A percentile compares a stretch with the other conserved stretches of the same genome.
These are phyloP conservation scores for Geotrypetes seraphini DNA, from an alignment of 2,797 vertebrate species.

Conservation along the genomic window DNA sequence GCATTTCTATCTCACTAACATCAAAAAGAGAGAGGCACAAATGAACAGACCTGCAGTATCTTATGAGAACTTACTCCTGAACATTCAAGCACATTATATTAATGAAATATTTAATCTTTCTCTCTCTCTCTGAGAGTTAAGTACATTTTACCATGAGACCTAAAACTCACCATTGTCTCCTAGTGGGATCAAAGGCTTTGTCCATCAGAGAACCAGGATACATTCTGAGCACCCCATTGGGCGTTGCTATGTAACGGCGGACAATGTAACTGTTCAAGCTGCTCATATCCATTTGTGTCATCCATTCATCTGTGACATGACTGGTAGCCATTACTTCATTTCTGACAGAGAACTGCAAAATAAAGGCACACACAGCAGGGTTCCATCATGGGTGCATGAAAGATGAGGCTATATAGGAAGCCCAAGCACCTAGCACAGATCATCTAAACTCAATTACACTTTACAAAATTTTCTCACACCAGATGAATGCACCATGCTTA, in stretches of 20 bases:
- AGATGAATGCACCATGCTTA: slow-evolving; percentile 15
- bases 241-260: slow-evolving; percentile 99
- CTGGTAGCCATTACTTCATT: slow-evolving; percentile 99
- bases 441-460: slow-evolving; percentile 37
- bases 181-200: slow-evolving; percentile 97
- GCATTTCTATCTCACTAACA: no score
- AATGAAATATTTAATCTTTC: no score
- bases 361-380: slow-evolving; percentile 56
- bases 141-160: slow-evolving; percentile 7
- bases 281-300: slow-evolving; percentile 98
- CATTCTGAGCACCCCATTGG: slow-evolving; percentile 98
- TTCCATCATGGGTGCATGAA: slow-evolving; percentile 64
- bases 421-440: slow-evolving; percentile 26
- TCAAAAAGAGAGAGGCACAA: no score
- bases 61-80: no score
- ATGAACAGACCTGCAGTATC: no score
- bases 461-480: slow-evolving; percentile 31
- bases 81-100: no score
- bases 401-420: no score
- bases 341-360: slow-evolving; percentile 90
- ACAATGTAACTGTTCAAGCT: slow-evolving; percentile 98
- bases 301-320: slow-evolving; percentile 99
- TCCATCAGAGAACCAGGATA: slow-evolving; percentile 98
- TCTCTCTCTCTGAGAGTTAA: no score
- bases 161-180: slow-evolving; percentile 94